phyloP scores from a whole-genome alignment of 1,140 invertebrate genomes.

The Vollenhovia emeryi region DNA sequence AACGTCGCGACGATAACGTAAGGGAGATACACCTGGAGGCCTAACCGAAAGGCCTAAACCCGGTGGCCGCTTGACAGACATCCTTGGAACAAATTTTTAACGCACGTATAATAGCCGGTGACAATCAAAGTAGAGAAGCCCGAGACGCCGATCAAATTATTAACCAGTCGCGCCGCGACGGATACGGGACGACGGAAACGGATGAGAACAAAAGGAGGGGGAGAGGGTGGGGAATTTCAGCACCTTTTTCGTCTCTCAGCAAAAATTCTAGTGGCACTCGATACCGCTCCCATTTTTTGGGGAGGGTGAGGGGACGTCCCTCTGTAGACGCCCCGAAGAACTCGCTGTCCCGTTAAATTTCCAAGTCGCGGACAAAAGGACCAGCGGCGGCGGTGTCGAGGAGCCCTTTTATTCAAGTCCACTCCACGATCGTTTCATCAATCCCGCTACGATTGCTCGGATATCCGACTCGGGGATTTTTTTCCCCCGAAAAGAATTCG shows the following conservation, averaged over 20 bases:
- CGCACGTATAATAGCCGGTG: slow-evolving; percentile 31
- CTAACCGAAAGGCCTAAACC: slow-evolving; percentile 44
- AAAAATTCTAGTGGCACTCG: slow-evolving; percentile 43
- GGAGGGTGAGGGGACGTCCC: too few species aligned
- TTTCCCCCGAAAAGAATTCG: neutral
- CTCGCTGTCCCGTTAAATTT: slow-evolving; percentile 20
- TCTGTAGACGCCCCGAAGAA: neutral
- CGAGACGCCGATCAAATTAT: slow-evolving; percentile 1
- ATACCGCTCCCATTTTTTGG: slow-evolving; percentile 36
- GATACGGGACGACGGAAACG: neutral
- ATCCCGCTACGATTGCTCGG: slow-evolving; percentile 12
- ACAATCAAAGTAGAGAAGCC: slow-evolving; percentile 43
- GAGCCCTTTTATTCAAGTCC: neutral
- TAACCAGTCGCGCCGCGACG: neutral
- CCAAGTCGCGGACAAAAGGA: slow-evolving; percentile 23
- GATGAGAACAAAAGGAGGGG: neutral
- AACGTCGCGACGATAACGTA: slow-evolving; percentile 18
- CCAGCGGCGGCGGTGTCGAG: too few species aligned
- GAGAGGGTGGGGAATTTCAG: slow-evolving; percentile 25
- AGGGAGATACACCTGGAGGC: neutral
- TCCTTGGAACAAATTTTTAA: slow-evolving; percentile 21
- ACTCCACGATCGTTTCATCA: slow-evolving; percentile 32
- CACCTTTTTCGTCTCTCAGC: slow-evolving; percentile 13
- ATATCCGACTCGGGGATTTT: neutral
- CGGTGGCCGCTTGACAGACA: slow-evolving; percentile 5